These are phyloP conservation scores for Haliclona indistincta DNA, from an alignment of 37 sponge, comb jelly and placozoan species.

Conservation along the genomic window DNA sequence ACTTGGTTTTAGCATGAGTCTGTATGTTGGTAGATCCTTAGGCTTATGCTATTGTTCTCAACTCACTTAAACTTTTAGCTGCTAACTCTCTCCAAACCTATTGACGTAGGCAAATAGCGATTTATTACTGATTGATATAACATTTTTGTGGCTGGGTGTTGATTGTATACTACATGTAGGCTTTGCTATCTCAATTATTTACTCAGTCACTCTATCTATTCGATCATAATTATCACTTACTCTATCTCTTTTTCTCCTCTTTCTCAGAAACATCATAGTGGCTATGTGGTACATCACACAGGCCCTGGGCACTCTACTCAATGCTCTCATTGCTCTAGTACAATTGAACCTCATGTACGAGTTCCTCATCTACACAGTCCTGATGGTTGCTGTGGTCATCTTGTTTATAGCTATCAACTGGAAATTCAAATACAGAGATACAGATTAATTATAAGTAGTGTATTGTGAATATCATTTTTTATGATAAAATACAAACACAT, in stretches of 20 bases:
- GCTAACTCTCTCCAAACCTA: too few relatives aligned
- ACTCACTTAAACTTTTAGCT: too few relatives aligned
- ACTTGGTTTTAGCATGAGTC: too few relatives aligned
- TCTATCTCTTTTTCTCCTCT: neutral
- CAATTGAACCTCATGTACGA: conserved; percentile 27
- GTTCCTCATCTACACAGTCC: conserved; percentile 53
- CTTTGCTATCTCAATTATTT: neutral
- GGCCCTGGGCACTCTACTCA: conserved; percentile 55
- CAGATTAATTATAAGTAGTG: neutral
- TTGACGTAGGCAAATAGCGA: neutral
- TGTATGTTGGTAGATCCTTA: neutral
- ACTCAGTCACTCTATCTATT: neutral
- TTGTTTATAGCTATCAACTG: conserved; percentile 38
- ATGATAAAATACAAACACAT: too few relatives aligned
- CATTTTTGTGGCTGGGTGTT: too few relatives aligned
- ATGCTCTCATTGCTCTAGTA: conserved; percentile 68
- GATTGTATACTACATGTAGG: neutral
- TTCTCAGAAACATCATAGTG: conserved; percentile 63
- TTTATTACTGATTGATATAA: neutral
- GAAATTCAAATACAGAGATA: conserved; percentile 23
- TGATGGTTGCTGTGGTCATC: conserved; percentile 47
- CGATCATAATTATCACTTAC: neutral
- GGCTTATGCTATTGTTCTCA: neutral
- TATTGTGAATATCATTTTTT: neutral
- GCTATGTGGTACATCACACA: conserved; percentile 66